Percentiles rank a stretch among this genome's conserved stretches.
These are phyloP conservation scores for Cinclus cinclus DNA, from an alignment of 2,113 vertebrate genomes.

Conservation along the genomic window DNA sequence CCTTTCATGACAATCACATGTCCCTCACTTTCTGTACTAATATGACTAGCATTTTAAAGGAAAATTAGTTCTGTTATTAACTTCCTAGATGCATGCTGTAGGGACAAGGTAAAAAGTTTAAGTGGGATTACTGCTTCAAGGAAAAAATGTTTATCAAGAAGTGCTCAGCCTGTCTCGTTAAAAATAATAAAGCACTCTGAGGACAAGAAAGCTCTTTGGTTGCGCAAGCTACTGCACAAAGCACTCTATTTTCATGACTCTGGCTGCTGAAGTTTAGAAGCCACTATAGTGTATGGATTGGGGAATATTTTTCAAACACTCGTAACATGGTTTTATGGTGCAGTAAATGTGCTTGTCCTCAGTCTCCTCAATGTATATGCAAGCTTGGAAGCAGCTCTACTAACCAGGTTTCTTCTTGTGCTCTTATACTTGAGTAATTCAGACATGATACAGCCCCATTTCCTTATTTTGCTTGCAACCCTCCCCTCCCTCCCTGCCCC, in stretches of 20 bases:
- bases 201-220: slow-evolving; percentile 25
- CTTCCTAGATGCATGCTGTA: slow-evolving; percentile 16
- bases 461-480: neutral
- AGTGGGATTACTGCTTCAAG: slow-evolving; percentile 61
- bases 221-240: slow-evolving; percentile 60
- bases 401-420: neutral
- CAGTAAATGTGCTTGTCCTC: neutral
- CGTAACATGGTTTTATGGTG: neutral
- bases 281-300: neutral
- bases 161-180: slow-evolving; percentile 54
- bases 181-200: slow-evolving; percentile 58
- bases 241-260: slow-evolving; percentile 21
- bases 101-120: slow-evolving; percentile 61
- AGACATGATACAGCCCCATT: neutral
- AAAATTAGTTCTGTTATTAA: slow-evolving; percentile 30
- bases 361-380: neutral
- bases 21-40: neutral
- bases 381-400: neutral
- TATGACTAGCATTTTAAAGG: slow-evolving; percentile 7
- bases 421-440: neutral
- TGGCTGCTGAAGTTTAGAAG: slow-evolving; percentile 40
- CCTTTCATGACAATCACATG: neutral
- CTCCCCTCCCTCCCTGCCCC: rapidly evolving
- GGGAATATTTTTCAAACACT: slow-evolving; percentile 16
- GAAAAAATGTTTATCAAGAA: slow-evolving; percentile 62